Percentiles rank a stretch among this genome's conserved stretches.
phyloP scores from a whole-genome alignment of 37 sponge, comb jelly and placozoan genomes.

The Halichondria panicea region DNA sequence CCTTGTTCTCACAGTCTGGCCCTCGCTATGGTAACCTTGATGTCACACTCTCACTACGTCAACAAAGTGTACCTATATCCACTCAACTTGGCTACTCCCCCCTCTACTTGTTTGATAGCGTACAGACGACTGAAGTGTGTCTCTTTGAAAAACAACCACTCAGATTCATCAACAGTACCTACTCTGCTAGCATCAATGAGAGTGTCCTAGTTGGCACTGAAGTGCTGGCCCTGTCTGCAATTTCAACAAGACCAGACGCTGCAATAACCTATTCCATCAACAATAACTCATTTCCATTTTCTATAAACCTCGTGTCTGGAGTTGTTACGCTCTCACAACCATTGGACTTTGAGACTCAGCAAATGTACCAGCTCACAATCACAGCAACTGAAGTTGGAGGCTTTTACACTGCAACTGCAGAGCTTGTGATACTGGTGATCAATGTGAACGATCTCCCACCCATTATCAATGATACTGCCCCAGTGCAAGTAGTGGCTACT shows the following conservation, averaged over 20 bases:
- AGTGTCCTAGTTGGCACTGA: slow-evolving; percentile 6
- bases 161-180: slow-evolving; percentile 26
- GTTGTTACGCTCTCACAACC: slow-evolving; percentile 5
- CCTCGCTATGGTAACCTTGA: slow-evolving; percentile 29
- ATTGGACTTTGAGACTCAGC: slow-evolving; percentile 31
- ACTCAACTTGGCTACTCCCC: slow-evolving; percentile 62
- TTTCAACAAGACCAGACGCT: slow-evolving; percentile 17
- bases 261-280: slow-evolving; percentile 13
- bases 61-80: slow-evolving; percentile 3
- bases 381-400: slow-evolving; percentile 16
- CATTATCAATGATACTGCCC: not conserved
- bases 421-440: slow-evolving; percentile 12
- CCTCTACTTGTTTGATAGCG: slow-evolving; percentile 20
- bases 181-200: slow-evolving; percentile 34
- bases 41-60: slow-evolving; percentile 6
- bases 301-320: slow-evolving; percentile 29
- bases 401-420: slow-evolving; percentile 18
- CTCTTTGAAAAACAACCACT: slow-evolving; percentile 9
- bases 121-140: slow-evolving; percentile 30
- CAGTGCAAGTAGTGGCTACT: slow-evolving; percentile 26
- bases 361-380: slow-evolving; percentile 14
- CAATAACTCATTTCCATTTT: slow-evolving; percentile 26
- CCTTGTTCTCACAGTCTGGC: slow-evolving; percentile 38
- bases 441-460: slow-evolving; percentile 63
- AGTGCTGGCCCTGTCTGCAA: slow-evolving; percentile 45